Conservation (phyloP, 2,113 vertebrate genomes). For the Copsychus sechellarum region DNA sequence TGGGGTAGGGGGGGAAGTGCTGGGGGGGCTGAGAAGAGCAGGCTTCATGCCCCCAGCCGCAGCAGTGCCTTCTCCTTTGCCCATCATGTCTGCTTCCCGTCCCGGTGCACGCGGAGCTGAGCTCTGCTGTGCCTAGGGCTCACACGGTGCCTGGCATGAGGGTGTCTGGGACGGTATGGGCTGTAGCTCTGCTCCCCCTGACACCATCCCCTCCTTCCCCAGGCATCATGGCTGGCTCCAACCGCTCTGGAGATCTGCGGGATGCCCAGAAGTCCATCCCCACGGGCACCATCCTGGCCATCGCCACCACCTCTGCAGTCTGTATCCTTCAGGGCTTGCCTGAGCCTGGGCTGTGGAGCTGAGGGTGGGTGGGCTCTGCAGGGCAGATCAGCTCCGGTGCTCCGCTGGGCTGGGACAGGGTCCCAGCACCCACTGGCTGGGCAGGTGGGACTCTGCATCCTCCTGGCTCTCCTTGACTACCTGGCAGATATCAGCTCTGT, state of each 20-base stretch:
- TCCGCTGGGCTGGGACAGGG: rapidly evolving
- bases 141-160: rapidly evolving
- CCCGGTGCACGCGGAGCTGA: rapidly evolving
- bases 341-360: neutral
- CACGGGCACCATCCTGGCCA: slow-evolving; percentile 94
- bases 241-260: slow-evolving; percentile 95
- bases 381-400: neutral
- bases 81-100: neutral
- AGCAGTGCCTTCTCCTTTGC: rapidly evolving
- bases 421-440: rapidly evolving
- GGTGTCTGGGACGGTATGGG: rapidly evolving
- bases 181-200: rapidly evolving
- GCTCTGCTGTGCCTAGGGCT: too few relatives aligned
- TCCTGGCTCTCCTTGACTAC: slow-evolving; percentile 68
- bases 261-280: slow-evolving; percentile 99
- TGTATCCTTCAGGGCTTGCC: slow-evolving; percentile 85
- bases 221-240: slow-evolving; percentile 99
- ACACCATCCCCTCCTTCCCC: neutral
- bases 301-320: slow-evolving; percentile 93
- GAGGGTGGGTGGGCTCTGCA: rapidly evolving
- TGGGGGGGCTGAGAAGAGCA: neutral
- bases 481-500: slow-evolving; percentile 90
- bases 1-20: neutral
- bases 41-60: too few relatives aligned
- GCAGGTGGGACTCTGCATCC: neutral